Evolutionary conservation across 1,140 invertebrate genomes (phyloP).

Genomic region (Platorchestia sp.): DNA sequence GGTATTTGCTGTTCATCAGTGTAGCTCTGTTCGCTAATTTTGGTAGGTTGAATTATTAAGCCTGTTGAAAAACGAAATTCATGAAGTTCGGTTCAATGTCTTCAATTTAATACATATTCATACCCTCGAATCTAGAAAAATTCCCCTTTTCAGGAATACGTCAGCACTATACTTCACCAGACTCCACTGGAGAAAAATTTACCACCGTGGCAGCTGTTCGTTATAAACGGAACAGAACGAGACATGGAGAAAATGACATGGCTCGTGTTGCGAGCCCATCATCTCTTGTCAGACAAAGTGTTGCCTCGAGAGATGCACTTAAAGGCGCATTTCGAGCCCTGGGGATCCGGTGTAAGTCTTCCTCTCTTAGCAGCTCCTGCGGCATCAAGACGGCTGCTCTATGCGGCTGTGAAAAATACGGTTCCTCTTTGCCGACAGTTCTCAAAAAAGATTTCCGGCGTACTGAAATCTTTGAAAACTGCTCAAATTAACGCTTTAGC

Average conservation of each 20-base stretch:
- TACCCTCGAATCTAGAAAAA: neutral
- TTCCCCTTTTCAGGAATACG: slow-evolving; percentile 39
- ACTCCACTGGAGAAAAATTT: neutral
- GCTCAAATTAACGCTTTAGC: neutral
- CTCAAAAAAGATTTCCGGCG: neutral
- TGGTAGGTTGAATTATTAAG: neutral
- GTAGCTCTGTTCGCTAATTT: neutral
- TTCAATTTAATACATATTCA: neutral
- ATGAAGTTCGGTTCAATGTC: neutral
- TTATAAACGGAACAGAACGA: slow-evolving; percentile 34
- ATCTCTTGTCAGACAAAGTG: neutral
- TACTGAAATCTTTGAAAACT: neutral
- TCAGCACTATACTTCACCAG: slow-evolving; percentile 44
- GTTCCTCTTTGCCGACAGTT: neutral
- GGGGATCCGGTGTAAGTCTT: neutral
- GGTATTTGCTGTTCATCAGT: neutral
- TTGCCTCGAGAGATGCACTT: neutral
- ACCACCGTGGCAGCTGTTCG: slow-evolving; percentile 48
- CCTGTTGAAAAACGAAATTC: neutral
- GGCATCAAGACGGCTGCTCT: neutral
- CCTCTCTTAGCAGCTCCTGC: slow-evolving; percentile 25
- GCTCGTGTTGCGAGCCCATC: slow-evolving; percentile 46
- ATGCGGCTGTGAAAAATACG: neutral
- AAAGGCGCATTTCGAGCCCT: neutral
- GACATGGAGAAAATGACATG: slow-evolving; percentile 27